A percentile compares a stretch with the other conserved stretches of the same genome.
Conservation (phyloP, 2,113 vertebrate species). For the Typhlomys cinereus region DNA sequence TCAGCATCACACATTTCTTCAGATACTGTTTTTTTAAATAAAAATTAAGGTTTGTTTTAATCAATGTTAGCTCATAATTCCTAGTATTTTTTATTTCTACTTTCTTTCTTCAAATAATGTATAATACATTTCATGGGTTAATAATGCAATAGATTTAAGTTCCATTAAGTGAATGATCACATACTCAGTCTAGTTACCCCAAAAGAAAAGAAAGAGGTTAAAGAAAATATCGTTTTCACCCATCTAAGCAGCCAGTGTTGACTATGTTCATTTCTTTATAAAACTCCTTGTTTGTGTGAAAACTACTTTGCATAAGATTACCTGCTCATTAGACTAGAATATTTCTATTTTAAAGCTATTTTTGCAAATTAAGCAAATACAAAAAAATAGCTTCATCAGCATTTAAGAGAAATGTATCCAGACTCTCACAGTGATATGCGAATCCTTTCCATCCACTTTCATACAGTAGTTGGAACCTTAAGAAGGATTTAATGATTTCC, state of each 20-base stretch:
- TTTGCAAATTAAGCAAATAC: not conserved
- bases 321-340: not conserved
- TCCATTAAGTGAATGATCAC: not conserved
- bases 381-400: not conserved
- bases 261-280: constrained; percentile 11
- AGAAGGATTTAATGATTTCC: not conserved
- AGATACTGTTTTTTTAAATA: not conserved
- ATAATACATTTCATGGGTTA: not conserved
- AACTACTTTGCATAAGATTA: constrained; percentile 24
- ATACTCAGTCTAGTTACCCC: not conserved
- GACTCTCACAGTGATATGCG: not conserved
- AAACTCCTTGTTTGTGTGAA: not conserved
- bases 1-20: not conserved
- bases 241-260: not conserved
- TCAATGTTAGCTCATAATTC: not conserved
- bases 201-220: not conserved
- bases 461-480: not conserved
- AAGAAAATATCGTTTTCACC: not conserved
- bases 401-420: not conserved
- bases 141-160: not conserved
- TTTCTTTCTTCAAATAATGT: not conserved
- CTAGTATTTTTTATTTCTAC: not conserved
- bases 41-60: not conserved
- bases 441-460: not conserved
- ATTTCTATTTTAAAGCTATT: not conserved